Base-by-base conservation (phyloP, 1,140 invertebrate genomes). In the Myzus persicae region DNA sequence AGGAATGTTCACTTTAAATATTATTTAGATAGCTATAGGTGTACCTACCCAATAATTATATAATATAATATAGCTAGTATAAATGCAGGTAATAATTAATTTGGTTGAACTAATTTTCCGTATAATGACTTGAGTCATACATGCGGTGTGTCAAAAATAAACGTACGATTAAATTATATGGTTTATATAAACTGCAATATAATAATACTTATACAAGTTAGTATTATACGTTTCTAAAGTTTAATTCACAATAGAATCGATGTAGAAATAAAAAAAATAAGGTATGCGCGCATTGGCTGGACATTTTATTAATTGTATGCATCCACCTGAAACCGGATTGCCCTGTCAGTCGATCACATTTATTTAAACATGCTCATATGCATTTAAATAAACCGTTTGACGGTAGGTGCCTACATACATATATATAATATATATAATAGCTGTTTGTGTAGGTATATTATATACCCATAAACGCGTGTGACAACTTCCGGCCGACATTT, bases 401-500 rank as follows among this genome's bases (percentile, higher is more conserved):
- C 42, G 59, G 59, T 24, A 24, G 8, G n/a, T 36, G 26, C 3
- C 26, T 81, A 81, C 8, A 40, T 40, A 59, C 3, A 6, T 44
- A 44, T 44, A 4, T 89, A 48, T 89, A 48, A 48, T n/a, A 46
- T n/a, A 46, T n/a, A 48, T 87, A 87, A 87, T 31, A 18, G n/a
- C 54, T 31, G 54, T 59, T 59, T 36, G 31, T 20, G 40, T n/a
- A n/a, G 42, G 44, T 44, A 46, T 26, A 40, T 88, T 20, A 36
- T n/a, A 36, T 88, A 36, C 31, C 11, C 36, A 51, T 31, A 31
- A 85, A 85, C 42, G 40, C 36, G 46, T 91, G 90, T 82, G 90
- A 91, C 90, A 82, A 91, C 90, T 91, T 91, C 90, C 90, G 90
- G 90, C 44, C 90, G 90, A 91, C 90, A 91, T 91, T 91, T 91